phyloP scores from a whole-genome alignment of 1,140 invertebrate genomes.

The Microplitis mediator region DNA sequence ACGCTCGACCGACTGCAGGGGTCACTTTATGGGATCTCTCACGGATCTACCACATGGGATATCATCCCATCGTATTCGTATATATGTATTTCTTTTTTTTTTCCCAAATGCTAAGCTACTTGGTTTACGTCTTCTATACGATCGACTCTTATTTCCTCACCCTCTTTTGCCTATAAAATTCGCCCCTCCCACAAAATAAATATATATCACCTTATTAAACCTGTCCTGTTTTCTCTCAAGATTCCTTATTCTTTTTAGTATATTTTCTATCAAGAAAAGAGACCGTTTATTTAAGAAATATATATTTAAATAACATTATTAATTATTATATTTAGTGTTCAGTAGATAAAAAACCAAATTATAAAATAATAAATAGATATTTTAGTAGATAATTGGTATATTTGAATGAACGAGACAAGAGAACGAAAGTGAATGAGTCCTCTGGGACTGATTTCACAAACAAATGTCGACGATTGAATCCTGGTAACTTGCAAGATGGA shows the following conservation, averaged over 20 bases:
- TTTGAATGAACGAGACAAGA: conserved; percentile 10
- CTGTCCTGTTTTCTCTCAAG: conserved; percentile 11
- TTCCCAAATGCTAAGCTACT: conserved; percentile 50
- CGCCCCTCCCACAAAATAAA: conserved; percentile 32
- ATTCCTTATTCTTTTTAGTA: background rate
- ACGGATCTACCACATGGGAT: conserved; percentile 47
- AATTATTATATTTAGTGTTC: background rate
- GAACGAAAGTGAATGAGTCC: conserved; percentile 42
- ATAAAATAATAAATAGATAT: background rate
- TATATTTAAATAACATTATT: no score
- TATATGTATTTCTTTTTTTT: conserved; percentile 12
- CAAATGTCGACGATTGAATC: conserved; percentile 62
- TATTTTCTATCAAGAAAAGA: background rate
- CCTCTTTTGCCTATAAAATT: conserved; percentile 33
- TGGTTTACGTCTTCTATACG: conserved; percentile 11
- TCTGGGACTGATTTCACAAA: conserved; percentile 59
- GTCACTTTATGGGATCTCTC: conserved; percentile 60
- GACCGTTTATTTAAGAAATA: no score
- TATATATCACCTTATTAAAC: conserved; percentile 35
- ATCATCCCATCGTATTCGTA: conserved; percentile 32
- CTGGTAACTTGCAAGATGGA: conserved; percentile 61
- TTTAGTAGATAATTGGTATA: background rate
- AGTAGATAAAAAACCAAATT: background rate
- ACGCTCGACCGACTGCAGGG: conserved; percentile 45
- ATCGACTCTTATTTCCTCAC: background rate